These are phyloP conservation scores for Diplosoma virens DNA, from an alignment of 23 tunicate species.

Conservation along the genomic window DNA sequence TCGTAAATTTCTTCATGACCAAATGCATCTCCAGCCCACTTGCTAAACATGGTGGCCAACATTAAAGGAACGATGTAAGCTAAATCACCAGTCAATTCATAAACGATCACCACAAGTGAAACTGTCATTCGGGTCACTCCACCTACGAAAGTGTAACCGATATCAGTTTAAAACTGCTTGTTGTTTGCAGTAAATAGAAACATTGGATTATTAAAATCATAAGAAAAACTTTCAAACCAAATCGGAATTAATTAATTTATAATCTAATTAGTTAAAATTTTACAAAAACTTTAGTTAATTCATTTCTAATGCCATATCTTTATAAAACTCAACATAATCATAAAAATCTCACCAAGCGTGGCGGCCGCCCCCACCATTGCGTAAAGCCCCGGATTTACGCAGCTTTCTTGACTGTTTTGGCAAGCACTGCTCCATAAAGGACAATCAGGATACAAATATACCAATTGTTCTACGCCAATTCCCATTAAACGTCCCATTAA, in stretches of 20 bases:
- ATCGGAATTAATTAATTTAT: background rate
- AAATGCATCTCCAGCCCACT: conserved; percentile 97
- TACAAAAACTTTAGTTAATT: background rate
- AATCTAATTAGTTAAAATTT: no score
- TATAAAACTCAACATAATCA: no score
- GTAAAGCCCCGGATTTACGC: conserved; percentile 92
- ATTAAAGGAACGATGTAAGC: conserved; percentile 97
- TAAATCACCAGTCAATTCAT: conserved; percentile 95
- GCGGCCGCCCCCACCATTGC: conserved; percentile 99
- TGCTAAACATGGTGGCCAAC: conserved; percentile 96
- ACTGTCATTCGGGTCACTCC: conserved; percentile 99
- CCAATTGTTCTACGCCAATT: conserved; percentile 79
- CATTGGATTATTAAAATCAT: no score
- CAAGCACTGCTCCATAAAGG: conserved; percentile 57
- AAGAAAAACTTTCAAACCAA: no score
- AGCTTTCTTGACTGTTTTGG: conserved; percentile 21
- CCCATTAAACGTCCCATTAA: conserved; percentile 89
- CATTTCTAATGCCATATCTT: background rate
- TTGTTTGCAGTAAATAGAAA: no score
- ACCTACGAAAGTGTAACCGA: no score
- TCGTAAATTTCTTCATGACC: conserved; percentile 97
- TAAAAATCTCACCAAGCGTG: conserved; percentile 64
- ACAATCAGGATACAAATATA: conserved; percentile 51
- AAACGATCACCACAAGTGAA: conserved; percentile 89
- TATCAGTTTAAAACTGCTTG: no score